Conservation (phyloP, 2,797 vertebrate species). For the Sebastes steindachneri region DNA sequence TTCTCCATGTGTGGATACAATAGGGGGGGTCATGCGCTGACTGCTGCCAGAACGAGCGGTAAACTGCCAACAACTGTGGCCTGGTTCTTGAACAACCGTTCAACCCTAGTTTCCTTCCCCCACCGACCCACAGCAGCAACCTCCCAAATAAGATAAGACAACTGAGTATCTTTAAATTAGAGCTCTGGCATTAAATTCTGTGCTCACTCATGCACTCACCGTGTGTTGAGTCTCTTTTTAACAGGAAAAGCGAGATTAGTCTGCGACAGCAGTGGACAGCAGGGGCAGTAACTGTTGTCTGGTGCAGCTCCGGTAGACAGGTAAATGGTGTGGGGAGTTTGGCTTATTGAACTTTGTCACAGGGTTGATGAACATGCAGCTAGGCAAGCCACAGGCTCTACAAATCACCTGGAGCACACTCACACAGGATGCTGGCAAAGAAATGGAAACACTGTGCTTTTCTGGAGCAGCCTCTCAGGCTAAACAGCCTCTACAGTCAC, state of each 20-base stretch:
- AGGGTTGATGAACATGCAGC: slow-evolving; percentile 43
- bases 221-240: slow-evolving; percentile 13
- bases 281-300: slow-evolving; percentile 8
- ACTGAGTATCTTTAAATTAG: slow-evolving; percentile 42
- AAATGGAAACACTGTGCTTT: slow-evolving; percentile 20
- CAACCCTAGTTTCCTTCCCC: slow-evolving; percentile 4
- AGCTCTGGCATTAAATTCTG: slow-evolving; percentile 25
- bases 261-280: neutral
- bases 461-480: slow-evolving; percentile 33
- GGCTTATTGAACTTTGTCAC: slow-evolving; percentile 45
- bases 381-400: slow-evolving; percentile 26
- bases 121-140: slow-evolving; percentile 4
- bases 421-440: slow-evolving; percentile 23
- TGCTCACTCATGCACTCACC: slow-evolving; percentile 30
- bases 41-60: slow-evolving; percentile 32
- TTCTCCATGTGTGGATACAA: slow-evolving; percentile 7
- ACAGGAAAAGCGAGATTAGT: neutral
- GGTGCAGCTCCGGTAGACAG: slow-evolving; percentile 24
- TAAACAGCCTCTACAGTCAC: slow-evolving; percentile 23
- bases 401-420: slow-evolving; percentile 34
- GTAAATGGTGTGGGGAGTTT: slow-evolving; percentile 34
- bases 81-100: slow-evolving; percentile 11
- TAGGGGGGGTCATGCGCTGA: slow-evolving; percentile 10
- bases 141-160: slow-evolving; percentile 38
- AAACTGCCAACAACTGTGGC: slow-evolving; percentile 38